Percentiles rank a stretch among this genome's conserved stretches.
These are phyloP conservation scores for Microtus richardsoni DNA, from an alignment of 2,113 vertebrate species.

Conservation along the genomic window DNA sequence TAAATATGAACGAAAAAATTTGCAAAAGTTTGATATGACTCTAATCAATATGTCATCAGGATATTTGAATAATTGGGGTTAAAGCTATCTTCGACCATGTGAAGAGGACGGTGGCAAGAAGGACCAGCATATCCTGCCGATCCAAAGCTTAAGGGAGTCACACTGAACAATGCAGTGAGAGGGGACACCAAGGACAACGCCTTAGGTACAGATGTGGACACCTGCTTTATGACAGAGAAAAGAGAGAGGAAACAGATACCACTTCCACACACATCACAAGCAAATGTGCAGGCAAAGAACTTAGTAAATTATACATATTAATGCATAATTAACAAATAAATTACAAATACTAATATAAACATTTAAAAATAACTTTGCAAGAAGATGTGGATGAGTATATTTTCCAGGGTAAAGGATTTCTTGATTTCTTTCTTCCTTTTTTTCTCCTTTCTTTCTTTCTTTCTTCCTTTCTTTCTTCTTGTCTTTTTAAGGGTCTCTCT, in stretches of 20 bases:
- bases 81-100: neutral
- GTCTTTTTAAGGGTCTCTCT: neutral
- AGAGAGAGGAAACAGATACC: neutral
- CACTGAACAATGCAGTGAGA: neutral
- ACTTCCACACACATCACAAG: neutral
- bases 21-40: neutral
- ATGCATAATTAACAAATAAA: neutral
- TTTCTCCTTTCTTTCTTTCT: neutral
- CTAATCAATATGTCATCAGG: neutral
- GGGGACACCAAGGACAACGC: accelerated
- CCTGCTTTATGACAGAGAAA: neutral
- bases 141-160: neutral
- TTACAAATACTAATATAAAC: neutral
- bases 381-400: neutral
- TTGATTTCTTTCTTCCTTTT: neutral
- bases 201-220: neutral
- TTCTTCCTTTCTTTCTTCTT: neutral
- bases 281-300: neutral
- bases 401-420: neutral
- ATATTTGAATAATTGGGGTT: neutral
- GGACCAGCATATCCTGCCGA: accelerated
- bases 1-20: neutral
- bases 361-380: neutral
- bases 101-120: neutral
- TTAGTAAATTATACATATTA: neutral